phyloP scores from a whole-genome alignment of 2,888 invertebrate species.

The Lithodes maja region DNA sequence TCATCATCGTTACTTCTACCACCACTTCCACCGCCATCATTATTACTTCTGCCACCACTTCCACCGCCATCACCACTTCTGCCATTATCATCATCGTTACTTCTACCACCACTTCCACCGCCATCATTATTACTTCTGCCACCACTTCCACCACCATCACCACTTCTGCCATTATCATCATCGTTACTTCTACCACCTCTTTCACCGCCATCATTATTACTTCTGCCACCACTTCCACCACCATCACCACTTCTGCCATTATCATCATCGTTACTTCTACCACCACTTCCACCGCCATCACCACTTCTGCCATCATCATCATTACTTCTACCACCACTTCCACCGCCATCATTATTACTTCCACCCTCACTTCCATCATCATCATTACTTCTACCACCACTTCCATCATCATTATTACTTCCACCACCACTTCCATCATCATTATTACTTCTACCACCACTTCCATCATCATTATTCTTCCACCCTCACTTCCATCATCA shows the following conservation, averaged over 20 bases:
- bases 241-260: too few species aligned
- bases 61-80: neutral
- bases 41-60: neutral
- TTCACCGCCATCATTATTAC: neutral
- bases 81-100: neutral
- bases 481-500: neutral
- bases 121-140: neutral
- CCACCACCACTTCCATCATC: neutral
- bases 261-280: too few species aligned
- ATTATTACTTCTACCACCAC: neutral
- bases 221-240: too few species aligned
- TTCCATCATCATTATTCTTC: neutral
- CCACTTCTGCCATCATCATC: too few species aligned
- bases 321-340: too few species aligned
- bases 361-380: too few species aligned
- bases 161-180: neutral
- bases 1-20: neutral
- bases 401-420: too few species aligned
- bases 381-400: too few species aligned
- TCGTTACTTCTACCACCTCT: neutral
- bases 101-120: neutral
- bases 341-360: too few species aligned
- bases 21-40: neutral
- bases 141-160: neutral
- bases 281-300: too few species aligned